Evolutionary conservation across 2,888 invertebrate genomes (phyloP), one percentile per base, ranked within the genome.

Genomic region (Chrysotoxum bicinctum): DNA sequence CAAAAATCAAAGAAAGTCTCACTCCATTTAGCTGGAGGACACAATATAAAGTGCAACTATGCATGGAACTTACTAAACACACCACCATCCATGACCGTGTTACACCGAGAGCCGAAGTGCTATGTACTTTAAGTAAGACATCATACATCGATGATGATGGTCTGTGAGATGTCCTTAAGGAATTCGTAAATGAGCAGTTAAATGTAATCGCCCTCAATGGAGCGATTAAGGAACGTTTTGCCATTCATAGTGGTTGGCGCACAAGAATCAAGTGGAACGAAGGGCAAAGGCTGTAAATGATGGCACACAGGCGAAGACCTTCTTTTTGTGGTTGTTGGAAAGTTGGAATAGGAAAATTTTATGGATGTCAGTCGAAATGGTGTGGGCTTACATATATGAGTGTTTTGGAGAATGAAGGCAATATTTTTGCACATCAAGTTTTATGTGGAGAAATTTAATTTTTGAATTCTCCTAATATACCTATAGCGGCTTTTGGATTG

Each of bases 181-280:
- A 86, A 86, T 86, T 81, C 74, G 64, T 82, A 81, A 86, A 86
- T 86, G 86, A 86, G 77, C 81, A 86, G 86, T 86, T 86, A 86
- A 82, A 86, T 82, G 81, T 86, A 86, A 86, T 81, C 81, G 81
- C 69, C 77, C 86, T 86, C 86, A 86, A 86, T 86, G 77, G 86
- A 81, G 82, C 86, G 82, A 82, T 86, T 86, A 82, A 82, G 81
- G 78, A 58, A 58, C 45, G 58, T 72, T 66, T 66, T 66, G 35
- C 66, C 66, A 50, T 50, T 50, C n/a, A 32, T 21, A 32, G 52
- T 54, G 64, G 74, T 78, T 68, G 74, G 79, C 21, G 10, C 19
- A 66, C 16, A 75, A 32, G 52, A 66, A 68, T 72, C 66, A 64
- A 32, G 32, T 23, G 72, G 62, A 26, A 45, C 23, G 69, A 23